Conservation (phyloP, 2,888 invertebrate species). For the Camponotus fellah region DNA sequence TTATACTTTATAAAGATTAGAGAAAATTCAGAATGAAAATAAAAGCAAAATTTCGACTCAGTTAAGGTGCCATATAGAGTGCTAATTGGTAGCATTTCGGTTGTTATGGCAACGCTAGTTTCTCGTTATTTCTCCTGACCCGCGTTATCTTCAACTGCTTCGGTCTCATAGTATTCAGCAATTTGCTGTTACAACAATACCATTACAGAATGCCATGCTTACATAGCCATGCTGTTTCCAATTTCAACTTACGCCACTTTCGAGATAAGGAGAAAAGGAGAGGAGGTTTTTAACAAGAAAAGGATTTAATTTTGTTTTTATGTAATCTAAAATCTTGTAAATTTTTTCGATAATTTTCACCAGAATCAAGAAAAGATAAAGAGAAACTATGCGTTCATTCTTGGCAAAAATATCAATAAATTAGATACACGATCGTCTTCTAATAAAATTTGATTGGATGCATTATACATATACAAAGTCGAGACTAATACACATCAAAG, state of each 20-base stretch:
- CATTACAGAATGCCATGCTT: background rate
- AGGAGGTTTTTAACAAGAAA: background rate
- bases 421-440: background rate
- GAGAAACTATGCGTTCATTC: too few relatives aligned
- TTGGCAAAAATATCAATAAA: too few relatives aligned
- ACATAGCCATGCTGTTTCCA: background rate
- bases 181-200: background rate
- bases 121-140: background rate
- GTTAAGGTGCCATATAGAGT: background rate
- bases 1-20: background rate
- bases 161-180: background rate
- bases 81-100: background rate
- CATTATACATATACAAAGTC: background rate
- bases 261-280: too few relatives aligned
- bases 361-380: background rate
- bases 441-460: background rate
- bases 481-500: too few relatives aligned
- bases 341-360: background rate
- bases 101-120: background rate
- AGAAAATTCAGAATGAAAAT: background rate
- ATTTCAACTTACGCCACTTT: background rate
- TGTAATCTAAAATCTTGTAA: background rate
- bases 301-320: background rate
- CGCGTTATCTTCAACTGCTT: background rate
- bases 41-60: background rate